Percentiles rank a stretch among this genome's conserved stretches.
These are phyloP conservation scores for Leptodirus hochenwartii DNA, from an alignment of 2,888 invertebrate genomes.

Conservation along the genomic window DNA sequence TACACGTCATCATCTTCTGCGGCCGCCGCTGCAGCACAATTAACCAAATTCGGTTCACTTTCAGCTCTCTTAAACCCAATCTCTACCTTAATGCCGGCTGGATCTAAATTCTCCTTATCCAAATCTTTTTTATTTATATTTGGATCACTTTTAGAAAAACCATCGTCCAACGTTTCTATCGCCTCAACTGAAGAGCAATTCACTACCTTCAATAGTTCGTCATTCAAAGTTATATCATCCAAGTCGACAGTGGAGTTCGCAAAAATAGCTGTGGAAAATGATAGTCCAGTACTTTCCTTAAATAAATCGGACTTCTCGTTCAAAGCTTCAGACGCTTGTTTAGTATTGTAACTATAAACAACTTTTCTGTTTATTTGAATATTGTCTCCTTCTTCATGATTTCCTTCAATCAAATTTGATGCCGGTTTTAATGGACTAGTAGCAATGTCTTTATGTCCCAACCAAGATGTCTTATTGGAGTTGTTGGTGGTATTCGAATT, in stretches of 20 bases:
- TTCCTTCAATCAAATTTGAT: constrained; percentile 15
- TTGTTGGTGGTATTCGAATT: constrained; percentile 25
- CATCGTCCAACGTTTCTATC: constrained; percentile 23
- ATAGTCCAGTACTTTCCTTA: constrained; percentile 39
- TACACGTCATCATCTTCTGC: constrained; percentile 25
- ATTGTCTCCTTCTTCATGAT: constrained; percentile 13
- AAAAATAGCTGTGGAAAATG: constrained; percentile 61
- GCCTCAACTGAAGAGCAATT: constrained; percentile 24
- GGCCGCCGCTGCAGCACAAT: too few relatives aligned
- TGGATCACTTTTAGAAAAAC: constrained; percentile 41
- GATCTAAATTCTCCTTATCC: constrained; percentile 18
- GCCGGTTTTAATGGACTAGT: constrained; percentile 23
- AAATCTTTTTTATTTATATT: constrained; percentile 33
- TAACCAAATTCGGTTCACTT: constrained; percentile 42
- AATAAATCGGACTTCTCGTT: constrained; percentile 9
- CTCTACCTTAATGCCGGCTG: constrained; percentile 13
- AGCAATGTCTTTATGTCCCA: constrained; percentile 22
- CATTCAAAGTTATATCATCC: constrained; percentile 66
- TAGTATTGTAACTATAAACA: constrained; percentile 2
- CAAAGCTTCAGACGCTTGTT: constrained; percentile 7
- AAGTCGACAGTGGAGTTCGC: constrained; percentile 75
- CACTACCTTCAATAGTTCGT: constrained; percentile 40
- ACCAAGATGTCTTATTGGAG: constrained; percentile 15
- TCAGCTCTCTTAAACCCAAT: constrained; percentile 38
- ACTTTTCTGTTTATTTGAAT: constrained; percentile 7